A percentile compares a stretch with the other conserved stretches of the same genome.
Evolutionary conservation across 1,140 invertebrate genomes (phyloP).

Genomic region (Vanessa atalanta): DNA sequence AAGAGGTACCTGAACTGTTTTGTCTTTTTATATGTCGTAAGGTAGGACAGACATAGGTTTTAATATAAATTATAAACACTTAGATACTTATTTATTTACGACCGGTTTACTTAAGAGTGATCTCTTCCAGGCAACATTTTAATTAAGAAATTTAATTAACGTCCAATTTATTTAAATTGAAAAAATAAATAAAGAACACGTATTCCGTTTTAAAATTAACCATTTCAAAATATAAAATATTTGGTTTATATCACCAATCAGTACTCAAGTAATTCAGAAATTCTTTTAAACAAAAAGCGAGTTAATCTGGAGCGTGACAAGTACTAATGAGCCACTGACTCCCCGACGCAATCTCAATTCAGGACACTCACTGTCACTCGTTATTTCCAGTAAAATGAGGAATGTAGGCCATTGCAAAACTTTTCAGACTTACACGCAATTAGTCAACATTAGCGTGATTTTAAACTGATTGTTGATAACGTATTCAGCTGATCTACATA

Average conservation of each 20-base stretch:
- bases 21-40: too few species aligned
- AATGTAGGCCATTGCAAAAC: constrained; percentile 49
- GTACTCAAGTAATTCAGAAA: constrained; percentile 7
- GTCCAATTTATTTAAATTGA: too few species aligned
- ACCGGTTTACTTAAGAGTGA: too few species aligned
- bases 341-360: constrained; percentile 45
- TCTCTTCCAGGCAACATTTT: too few species aligned
- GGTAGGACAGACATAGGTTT: too few species aligned
- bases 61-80: too few species aligned
- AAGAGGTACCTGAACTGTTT: too few species aligned
- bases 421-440: constrained; percentile 30
- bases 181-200: not conserved
- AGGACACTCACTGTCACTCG: constrained; percentile 41
- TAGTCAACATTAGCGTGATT: constrained; percentile 25
- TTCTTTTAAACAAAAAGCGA: constrained; percentile 19
- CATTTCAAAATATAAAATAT: too few species aligned
- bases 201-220: not conserved
- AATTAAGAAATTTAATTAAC: too few species aligned
- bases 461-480: constrained; percentile 9
- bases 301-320: constrained; percentile 59
- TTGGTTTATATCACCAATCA: not conserved
- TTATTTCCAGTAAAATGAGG: constrained; percentile 45
- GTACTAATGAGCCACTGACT: constrained; percentile 51
- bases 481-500: not conserved
- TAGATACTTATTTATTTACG: too few species aligned